Percentiles rank a stretch among this genome's conserved stretches.
Conservation (phyloP, 2,113 vertebrate species). For the Mixornis gularis region DNA sequence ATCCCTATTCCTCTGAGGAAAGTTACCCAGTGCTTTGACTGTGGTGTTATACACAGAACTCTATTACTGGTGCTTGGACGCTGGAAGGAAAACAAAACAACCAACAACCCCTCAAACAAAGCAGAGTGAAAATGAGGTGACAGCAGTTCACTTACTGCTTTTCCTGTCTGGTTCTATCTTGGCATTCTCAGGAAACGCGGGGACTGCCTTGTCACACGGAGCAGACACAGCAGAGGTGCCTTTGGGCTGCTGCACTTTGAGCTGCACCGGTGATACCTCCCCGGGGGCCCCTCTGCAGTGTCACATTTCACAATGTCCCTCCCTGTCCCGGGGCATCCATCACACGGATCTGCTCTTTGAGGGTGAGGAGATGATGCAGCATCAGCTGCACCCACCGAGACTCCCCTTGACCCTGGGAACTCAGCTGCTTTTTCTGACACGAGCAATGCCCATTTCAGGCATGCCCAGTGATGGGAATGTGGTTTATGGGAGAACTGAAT, state of each 20-base stretch:
- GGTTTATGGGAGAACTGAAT: neutral
- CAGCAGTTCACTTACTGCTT: neutral
- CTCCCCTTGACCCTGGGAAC: neutral
- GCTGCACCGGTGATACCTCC: neutral
- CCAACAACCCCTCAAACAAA: neutral
- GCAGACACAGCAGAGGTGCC: neutral
- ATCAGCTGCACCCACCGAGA: neutral
- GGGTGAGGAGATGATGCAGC: neutral
- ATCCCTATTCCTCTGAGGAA: neutral
- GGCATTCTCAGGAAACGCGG: neutral
- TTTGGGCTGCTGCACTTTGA: neutral
- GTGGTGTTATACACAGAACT: neutral
- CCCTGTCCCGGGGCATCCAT: neutral
- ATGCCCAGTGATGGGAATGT: neutral
- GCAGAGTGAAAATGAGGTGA: neutral
- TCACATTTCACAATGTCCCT: rapidly evolving
- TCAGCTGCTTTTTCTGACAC: rapidly evolving
- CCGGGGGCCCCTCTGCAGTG: neutral
- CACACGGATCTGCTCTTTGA: rapidly evolving
- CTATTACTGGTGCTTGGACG: neutral
- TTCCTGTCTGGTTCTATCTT: neutral
- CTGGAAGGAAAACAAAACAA: neutral
- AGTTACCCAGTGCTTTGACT: neutral
- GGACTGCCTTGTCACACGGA: rapidly evolving
- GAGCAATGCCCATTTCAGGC: neutral